A percentile compares a stretch with the other conserved stretches of the same genome.
Evolutionary conservation across 2,113 vertebrate genomes (phyloP).

Genomic region (Poeciliopsis prolifica): DNA sequence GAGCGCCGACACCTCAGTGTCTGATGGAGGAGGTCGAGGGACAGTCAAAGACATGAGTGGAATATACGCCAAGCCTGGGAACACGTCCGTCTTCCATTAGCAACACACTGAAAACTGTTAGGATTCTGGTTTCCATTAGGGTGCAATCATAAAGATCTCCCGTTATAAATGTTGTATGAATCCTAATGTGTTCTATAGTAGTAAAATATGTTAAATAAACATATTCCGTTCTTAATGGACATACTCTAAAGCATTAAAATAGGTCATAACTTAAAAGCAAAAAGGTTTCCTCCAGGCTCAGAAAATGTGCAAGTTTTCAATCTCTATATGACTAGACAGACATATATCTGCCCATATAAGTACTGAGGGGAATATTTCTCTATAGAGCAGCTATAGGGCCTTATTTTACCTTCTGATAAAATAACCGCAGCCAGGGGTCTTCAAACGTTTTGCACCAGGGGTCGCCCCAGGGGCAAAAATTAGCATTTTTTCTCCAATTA

Average conservation of each 20-base stretch:
- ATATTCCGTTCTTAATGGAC: background rate
- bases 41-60: constrained; percentile 25
- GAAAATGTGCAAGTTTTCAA: constrained; percentile 1
- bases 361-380: constrained; percentile 24
- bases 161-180: background rate
- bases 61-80: constrained; percentile 17
- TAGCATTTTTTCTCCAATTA: too few relatives aligned
- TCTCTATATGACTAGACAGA: background rate
- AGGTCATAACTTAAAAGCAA: background rate
- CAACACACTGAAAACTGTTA: background rate
- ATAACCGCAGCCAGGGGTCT: too few relatives aligned
- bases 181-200: background rate
- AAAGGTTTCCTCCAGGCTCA: background rate
- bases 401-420: background rate
- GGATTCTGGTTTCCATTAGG: constrained; percentile 9
- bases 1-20: constrained; percentile 38
- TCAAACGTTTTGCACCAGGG: too few relatives aligned
- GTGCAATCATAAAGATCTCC: background rate
- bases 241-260: background rate
- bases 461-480: too few relatives aligned
- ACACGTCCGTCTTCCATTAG: constrained; percentile 33
- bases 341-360: background rate
- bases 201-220: background rate
- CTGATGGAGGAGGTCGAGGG: constrained; percentile 36
- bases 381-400: background rate